phyloP scores from a whole-genome alignment of 1,140 invertebrate species.

The Hermetia illucens region DNA sequence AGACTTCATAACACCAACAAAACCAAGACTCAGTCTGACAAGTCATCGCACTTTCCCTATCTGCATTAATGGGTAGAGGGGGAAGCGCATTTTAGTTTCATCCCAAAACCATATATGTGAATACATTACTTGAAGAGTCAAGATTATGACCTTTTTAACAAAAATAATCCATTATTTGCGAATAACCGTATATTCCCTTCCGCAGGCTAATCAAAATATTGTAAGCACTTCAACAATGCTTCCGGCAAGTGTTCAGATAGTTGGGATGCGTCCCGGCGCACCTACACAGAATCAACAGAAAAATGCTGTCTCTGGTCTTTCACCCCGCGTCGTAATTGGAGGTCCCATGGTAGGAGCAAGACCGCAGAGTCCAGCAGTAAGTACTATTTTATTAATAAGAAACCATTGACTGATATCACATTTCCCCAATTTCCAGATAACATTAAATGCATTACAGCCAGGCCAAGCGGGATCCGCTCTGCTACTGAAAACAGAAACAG shows the following conservation, averaged over 20 bases:
- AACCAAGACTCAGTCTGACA: too few relatives aligned
- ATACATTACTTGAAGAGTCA: too few relatives aligned
- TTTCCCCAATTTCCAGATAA: constrained; percentile 46
- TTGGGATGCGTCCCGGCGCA: constrained; percentile 63
- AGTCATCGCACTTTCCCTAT: too few relatives aligned
- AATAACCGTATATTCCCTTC: too few relatives aligned
- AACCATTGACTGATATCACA: constrained; percentile 10
- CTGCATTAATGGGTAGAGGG: too few relatives aligned
- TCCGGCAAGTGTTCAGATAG: constrained; percentile 66
- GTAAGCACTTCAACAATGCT: constrained; percentile 39
- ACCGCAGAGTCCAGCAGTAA: constrained; percentile 64
- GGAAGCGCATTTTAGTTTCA: too few relatives aligned
- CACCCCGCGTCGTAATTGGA: constrained; percentile 61
- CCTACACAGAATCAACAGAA: constrained; percentile 55
- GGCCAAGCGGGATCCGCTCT: constrained; percentile 68
- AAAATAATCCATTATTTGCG: too few relatives aligned
- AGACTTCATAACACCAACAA: too few relatives aligned
- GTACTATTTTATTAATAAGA: constrained; percentile 16
- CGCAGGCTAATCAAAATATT: constrained; percentile 22
- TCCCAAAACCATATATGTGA: too few relatives aligned
- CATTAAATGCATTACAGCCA: constrained; percentile 68
- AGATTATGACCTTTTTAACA: too few relatives aligned
- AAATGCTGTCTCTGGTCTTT: constrained; percentile 48
- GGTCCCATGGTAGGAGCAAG: constrained; percentile 62
- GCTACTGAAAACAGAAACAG: constrained; percentile 88